Base-by-base conservation (phyloP, 2,888 invertebrate genomes). In the Rhagium mordax region DNA sequence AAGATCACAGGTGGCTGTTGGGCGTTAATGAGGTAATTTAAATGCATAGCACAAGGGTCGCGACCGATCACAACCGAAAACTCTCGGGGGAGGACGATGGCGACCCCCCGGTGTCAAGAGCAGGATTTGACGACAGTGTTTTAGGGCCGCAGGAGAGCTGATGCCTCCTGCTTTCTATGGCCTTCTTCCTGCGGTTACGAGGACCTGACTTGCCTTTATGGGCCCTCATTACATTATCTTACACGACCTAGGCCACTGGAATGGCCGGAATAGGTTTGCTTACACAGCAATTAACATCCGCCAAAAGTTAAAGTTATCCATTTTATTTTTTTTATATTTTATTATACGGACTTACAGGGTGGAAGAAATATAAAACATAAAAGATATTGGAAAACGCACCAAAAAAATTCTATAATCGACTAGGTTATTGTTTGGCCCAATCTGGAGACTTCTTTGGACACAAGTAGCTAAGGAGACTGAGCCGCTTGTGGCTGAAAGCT, bases 1-100 rank as follows among this genome's bases (percentile, higher is more conserved):
- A 74, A 86, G 85, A 86, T 86, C 86, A 86, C 86, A 86, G 86
- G 86, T 86, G 86, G 85, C 85, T 81, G 83, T 78, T 78, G 74
- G 82, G 83, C 85, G 86, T 87, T 88, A 88, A 89, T 88, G 87
- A 88, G 86, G 85, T 88, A 86, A 89, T 89, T 88, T 89, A 89
- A 89, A 89, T 89, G 89, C 89, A 88, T 88, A 87, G 88, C 87
- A 85, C 85, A 83, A 84, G 86, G 85, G 85, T 84, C 81, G 82
- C 82, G 83, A 78, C 83, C 85, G 85, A 85, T 84, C 82, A 76
- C 80, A 81, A 75, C 82, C 84, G 84, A 84, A 74, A 62, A 78
- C 62, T 82, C 84, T 81, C 85, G 84, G 78, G 85, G 84, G 85
- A 83, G 47, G 71, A 71, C 75, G 62, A 64, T 10, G 41, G 70